Base-by-base conservation (phyloP, 2,113 vertebrate species). In the Notothenia rossii region DNA sequence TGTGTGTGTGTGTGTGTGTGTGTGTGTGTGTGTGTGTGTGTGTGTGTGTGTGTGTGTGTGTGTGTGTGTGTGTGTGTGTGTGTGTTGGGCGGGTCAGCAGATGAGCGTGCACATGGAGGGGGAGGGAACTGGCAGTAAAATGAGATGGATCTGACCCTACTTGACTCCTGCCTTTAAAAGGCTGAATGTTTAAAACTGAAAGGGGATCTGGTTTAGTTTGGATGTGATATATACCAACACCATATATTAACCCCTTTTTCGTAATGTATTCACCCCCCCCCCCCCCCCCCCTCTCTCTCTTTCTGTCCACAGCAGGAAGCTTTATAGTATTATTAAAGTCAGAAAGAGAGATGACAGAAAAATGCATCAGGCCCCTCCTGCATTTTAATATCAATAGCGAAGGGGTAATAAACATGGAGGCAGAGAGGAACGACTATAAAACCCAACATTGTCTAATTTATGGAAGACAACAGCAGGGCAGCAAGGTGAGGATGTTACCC, bases 321-420 rank as follows among this genome's bases (percentile, higher is more conserved):
- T 95, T 94, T 94, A 94, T 95, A 91, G 91, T 93, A 92, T 93
- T 94, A 94, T 95, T 94, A 95, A 95, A 95, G 92, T 93, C 93
- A 92, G 90, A 91, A 89, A 88, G 88, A 86, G 88, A 93, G 91
- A 92, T 88, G 91, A 93, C 90, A 91, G 91, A 91, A 94, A 94
- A 93, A 92, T 90, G 92, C 92, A 94, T 94, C 92, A 93, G 77
- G 89, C 76, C 85, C 87, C 90, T 89, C 86, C 86, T 86, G 94
- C 89, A 94, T 95, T 94, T 94, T 92, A 94, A 95, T 94, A 94
- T 92, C 89, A 93, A 91, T 89, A 83, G 69, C 46, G 6, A 79
- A 86, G 77, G 75, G 92, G 90, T 91, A 92, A 93, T 94, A 95
- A 95, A 95, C 89, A 89, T 73, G 0, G 65, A 82, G 84, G 84